Evolutionary conservation across 2,113 vertebrate species (phyloP).

Genomic region (Eulacestoma nigropectus): DNA sequence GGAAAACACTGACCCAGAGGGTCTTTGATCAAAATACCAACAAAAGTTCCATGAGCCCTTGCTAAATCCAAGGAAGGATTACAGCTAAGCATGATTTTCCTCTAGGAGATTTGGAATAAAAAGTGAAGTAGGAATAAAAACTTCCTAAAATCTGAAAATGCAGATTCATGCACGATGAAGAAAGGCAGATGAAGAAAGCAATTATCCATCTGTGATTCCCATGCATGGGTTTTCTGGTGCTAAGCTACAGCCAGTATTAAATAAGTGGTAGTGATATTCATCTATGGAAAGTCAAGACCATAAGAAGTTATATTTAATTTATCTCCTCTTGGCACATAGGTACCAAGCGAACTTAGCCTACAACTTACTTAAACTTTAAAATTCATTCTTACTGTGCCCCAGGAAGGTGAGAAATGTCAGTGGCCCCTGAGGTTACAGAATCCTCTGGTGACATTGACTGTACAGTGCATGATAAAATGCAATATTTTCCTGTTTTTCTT

Average conservation of each 20-base stretch:
- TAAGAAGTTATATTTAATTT: neutral
- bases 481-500: neutral
- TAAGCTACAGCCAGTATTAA: neutral
- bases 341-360: neutral
- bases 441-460: neutral
- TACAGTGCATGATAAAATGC: neutral
- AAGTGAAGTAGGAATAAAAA: neutral
- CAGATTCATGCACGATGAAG: too few species aligned
- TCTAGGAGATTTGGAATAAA: neutral
- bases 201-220: neutral
- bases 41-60: rapidly evolving
- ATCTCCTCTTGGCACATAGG: neutral
- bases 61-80: neutral
- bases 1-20: neutral
- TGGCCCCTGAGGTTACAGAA: neutral
- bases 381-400: neutral
- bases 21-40: neutral
- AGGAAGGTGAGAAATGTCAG: neutral
- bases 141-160: neutral
- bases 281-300: neutral
- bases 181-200: too few species aligned
- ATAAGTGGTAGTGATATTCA: neutral
- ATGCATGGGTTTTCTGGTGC: neutral
- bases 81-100: neutral
- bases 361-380: neutral